Percentiles rank a stretch among this genome's conserved stretches.
Conservation (phyloP, 2,797 vertebrate genomes). For the Poecilia velifera region DNA sequence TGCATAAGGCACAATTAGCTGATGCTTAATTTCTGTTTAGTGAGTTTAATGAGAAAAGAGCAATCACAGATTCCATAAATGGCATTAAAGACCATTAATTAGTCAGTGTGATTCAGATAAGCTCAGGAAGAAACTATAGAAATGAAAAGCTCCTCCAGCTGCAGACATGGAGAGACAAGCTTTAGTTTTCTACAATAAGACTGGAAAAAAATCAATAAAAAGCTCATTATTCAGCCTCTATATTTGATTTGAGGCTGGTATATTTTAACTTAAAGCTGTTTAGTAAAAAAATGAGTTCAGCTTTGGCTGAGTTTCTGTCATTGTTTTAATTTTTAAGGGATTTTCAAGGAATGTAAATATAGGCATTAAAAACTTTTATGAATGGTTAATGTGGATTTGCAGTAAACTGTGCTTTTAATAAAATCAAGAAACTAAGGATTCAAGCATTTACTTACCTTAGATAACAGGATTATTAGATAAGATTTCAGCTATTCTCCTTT, state of each 20-base stretch:
- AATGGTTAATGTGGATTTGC: neutral
- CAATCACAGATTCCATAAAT: neutral
- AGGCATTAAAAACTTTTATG: too few species aligned
- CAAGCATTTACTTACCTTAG: neutral
- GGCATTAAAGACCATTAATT: neutral
- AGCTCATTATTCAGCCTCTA: neutral
- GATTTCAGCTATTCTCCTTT: neutral
- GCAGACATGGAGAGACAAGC: neutral
- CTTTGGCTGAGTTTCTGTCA: neutral
- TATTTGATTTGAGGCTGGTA: neutral
- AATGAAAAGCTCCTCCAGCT: neutral
- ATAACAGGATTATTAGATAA: neutral
- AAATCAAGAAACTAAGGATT: neutral
- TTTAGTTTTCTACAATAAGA: neutral
- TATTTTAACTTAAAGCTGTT: neutral
- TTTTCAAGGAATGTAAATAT: neutral
- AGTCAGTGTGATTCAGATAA: slow-evolving; percentile 1
- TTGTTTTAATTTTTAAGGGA: neutral
- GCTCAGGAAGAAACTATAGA: neutral
- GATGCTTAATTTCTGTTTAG: neutral
- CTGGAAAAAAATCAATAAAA: neutral
- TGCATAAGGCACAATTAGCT: neutral
- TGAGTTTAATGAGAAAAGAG: neutral
- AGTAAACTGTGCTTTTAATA: neutral
- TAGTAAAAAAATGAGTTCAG: neutral